Evolutionary conservation across 2,797 vertebrate genomes (phyloP).

Genomic region (Buphagus erythrorhynchus): DNA sequence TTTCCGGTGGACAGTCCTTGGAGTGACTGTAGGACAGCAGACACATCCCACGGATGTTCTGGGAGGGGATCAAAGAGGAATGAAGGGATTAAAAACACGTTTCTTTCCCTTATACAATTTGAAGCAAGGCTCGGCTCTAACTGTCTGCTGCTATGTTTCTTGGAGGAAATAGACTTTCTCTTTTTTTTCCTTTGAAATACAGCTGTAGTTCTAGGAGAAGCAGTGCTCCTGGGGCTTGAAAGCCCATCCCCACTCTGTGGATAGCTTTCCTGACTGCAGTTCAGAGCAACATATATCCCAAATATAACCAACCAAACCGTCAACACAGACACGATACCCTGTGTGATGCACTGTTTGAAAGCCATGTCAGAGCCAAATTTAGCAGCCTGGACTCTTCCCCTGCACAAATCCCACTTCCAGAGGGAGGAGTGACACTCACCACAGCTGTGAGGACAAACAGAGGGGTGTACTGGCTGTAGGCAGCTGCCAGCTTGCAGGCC

Average conservation of each 20-base stretch:
- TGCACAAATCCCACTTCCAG: neutral
- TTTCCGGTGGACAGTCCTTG: slow-evolving; percentile 73
- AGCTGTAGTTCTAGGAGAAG: neutral
- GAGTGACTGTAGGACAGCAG: slow-evolving; percentile 89
- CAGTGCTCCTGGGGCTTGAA: neutral
- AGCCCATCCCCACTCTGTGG: neutral
- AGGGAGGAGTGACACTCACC: slow-evolving; percentile 73
- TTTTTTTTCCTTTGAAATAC: neutral
- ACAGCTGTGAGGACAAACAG: slow-evolving; percentile 90
- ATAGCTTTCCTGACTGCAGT: neutral
- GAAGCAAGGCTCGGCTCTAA: neutral
- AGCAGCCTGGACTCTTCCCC: neutral
- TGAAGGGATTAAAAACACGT: neutral
- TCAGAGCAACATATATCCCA: neutral
- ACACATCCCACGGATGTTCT: slow-evolving; percentile 89
- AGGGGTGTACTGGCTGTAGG: slow-evolving; percentile 89
- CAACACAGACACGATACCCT: neutral
- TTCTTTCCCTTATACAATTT: neutral
- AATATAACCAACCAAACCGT: neutral
- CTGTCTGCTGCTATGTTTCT: neutral
- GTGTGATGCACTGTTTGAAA: neutral
- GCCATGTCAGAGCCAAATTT: neutral
- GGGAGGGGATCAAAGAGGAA: neutral
- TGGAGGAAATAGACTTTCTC: neutral
- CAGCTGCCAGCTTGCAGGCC: slow-evolving; percentile 88